These are phyloP conservation scores for Oegoconia quadripuncta DNA, from an alignment of 2,888 invertebrate species.

Conservation along the genomic window DNA sequence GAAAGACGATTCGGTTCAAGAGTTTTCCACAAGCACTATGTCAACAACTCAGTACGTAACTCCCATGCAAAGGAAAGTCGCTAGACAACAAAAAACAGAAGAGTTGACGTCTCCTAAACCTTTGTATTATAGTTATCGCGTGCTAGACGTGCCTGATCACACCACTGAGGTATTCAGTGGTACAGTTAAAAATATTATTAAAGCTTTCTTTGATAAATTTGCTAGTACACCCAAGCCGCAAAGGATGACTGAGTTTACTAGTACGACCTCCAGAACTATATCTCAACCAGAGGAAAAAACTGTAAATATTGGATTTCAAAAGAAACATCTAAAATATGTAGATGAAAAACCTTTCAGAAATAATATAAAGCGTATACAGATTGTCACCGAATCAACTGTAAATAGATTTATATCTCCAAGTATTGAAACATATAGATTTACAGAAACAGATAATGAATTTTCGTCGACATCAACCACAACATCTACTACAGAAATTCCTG, in stretches of 20 bases:
- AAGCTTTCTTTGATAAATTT: slow-evolving; percentile 58
- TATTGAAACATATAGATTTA: slow-evolving; percentile 26
- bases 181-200: slow-evolving; percentile 60
- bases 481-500: slow-evolving; percentile 19
- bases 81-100: slow-evolving; percentile 29
- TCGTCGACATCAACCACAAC: slow-evolving; percentile 31
- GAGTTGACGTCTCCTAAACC: slow-evolving; percentile 41
- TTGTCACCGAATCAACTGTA: slow-evolving; percentile 52
- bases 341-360: slow-evolving; percentile 49
- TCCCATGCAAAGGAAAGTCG: slow-evolving; percentile 27
- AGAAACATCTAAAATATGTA: slow-evolving; percentile 45
- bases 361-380: slow-evolving; percentile 53
- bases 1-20: slow-evolving; percentile 30
- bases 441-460: slow-evolving; percentile 20
- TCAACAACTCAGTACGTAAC: slow-evolving; percentile 32
- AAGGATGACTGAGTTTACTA: neutral
- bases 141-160: slow-evolving; percentile 61
- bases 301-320: slow-evolving; percentile 62
- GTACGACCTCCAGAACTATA: slow-evolving; percentile 25
- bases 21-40: slow-evolving; percentile 37
- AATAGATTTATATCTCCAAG: slow-evolving; percentile 32
- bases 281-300: slow-evolving; percentile 44
- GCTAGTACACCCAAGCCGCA: slow-evolving; percentile 33
- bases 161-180: slow-evolving; percentile 66
- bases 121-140: slow-evolving; percentile 59